Evolutionary conservation across 2,113 vertebrate species (phyloP).

Genomic region (Plecotus auritus): DNA sequence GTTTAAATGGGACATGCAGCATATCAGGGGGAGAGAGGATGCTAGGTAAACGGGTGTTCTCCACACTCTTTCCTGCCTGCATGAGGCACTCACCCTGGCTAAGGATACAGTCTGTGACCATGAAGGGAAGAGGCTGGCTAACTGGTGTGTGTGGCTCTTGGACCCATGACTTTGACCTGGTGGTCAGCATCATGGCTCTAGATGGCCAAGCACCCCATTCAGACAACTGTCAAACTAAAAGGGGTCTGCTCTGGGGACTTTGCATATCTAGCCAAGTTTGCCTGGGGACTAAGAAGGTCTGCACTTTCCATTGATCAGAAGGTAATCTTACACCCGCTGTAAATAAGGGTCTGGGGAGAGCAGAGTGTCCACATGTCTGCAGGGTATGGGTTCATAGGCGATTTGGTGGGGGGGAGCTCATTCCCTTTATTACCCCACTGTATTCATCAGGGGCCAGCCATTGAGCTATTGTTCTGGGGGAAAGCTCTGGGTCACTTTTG

Average conservation of each 20-base stretch:
- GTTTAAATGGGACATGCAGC: neutral
- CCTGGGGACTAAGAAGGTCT: neutral
- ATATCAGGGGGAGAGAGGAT: neutral
- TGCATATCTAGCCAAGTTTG: neutral
- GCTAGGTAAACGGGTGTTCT: neutral
- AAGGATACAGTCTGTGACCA: neutral
- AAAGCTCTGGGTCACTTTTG: constrained; percentile 74
- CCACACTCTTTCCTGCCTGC: neutral
- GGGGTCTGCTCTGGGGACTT: neutral
- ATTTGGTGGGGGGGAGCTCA: neutral
- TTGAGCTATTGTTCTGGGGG: fast-evolving
- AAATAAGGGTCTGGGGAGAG: neutral
- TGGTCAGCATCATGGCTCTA: neutral
- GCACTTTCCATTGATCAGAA: neutral
- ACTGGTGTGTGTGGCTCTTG: neutral
- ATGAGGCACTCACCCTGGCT: neutral
- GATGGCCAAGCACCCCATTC: neutral
- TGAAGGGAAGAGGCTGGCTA: neutral
- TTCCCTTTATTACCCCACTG: neutral
- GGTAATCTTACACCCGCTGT: neutral
- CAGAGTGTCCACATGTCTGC: neutral
- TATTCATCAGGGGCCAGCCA: neutral
- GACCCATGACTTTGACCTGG: neutral
- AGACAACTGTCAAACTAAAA: neutral
- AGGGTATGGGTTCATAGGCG: neutral